Percentiles rank a stretch among this genome's conserved stretches.
Conservation (phyloP, 2,113 vertebrate genomes). For the Columba livia region DNA sequence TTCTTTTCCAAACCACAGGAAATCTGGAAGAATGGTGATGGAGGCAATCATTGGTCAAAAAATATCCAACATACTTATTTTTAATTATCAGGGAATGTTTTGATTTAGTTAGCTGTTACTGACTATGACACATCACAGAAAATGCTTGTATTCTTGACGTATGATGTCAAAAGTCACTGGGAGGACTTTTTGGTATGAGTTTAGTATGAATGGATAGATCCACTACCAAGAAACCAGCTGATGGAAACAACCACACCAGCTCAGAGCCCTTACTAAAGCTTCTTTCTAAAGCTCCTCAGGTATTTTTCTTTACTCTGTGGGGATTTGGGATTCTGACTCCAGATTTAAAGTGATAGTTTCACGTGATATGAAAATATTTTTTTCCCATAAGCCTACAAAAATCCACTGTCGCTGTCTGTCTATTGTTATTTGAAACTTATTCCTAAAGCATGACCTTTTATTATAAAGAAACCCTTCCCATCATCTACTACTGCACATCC, state of each 20-base stretch:
- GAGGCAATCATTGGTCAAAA: background rate
- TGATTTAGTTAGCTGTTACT: background rate
- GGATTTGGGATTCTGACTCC: conserved; percentile 24
- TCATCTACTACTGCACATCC: background rate
- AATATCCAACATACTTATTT: background rate
- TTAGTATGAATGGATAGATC: background rate
- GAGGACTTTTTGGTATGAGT: background rate
- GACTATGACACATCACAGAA: background rate
- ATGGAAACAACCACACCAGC: background rate
- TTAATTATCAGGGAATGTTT: background rate
- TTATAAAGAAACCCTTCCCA: background rate
- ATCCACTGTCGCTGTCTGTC: background rate
- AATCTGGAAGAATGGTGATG: background rate
- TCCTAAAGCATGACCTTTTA: conserved; percentile 10
- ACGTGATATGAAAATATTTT: background rate
- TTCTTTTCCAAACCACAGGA: background rate
- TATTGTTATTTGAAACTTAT: background rate
- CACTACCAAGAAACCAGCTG: background rate
- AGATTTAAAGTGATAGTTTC: conserved; percentile 17
- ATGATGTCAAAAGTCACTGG: background rate
- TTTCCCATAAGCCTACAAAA: background rate
- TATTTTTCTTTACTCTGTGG: conserved; percentile 17
- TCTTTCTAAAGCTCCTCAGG: background rate
- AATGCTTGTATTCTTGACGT: background rate
- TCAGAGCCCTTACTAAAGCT: background rate